phyloP scores from a whole-genome alignment of 2,797 vertebrate genomes.

The Poecile montanus region DNA sequence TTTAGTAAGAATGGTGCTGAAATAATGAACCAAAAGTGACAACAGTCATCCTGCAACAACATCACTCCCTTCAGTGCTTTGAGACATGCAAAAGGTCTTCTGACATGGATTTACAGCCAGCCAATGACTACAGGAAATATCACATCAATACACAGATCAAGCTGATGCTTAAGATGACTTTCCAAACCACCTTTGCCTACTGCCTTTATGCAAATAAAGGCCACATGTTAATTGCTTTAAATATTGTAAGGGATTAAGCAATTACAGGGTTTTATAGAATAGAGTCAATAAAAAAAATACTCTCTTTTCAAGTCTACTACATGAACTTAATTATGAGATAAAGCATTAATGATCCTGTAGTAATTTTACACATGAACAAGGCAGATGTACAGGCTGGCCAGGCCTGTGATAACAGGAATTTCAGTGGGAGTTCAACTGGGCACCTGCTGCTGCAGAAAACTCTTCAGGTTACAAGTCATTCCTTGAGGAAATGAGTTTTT shows the following conservation, averaged over 20 bases:
- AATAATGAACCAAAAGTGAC: not conserved
- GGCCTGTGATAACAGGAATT: not conserved
- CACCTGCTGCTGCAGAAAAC: not conserved
- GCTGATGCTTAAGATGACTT: not conserved
- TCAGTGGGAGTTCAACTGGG: not conserved
- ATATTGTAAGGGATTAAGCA: not conserved
- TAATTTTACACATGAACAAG: not conserved
- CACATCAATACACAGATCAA: not conserved
- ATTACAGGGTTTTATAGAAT: not conserved
- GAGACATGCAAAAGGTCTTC: not conserved
- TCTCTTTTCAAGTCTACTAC: not conserved
- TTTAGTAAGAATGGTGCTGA: not conserved
- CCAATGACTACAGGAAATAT: not conserved
- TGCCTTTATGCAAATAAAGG: conserved; percentile 15
- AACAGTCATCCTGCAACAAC: not conserved
- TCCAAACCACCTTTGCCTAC: not conserved
- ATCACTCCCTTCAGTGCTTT: not conserved
- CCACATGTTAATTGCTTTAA: not conserved
- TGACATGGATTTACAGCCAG: not conserved
- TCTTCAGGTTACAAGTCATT: not conserved
- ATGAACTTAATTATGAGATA: not conserved
- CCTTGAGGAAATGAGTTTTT: not conserved
- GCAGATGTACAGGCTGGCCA: not conserved
- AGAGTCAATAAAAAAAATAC: not conserved
- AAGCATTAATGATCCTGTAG: not conserved